Evolutionary conservation across 2,888 invertebrate genomes (phyloP).

Genomic region (Latrodectus elegans): DNA sequence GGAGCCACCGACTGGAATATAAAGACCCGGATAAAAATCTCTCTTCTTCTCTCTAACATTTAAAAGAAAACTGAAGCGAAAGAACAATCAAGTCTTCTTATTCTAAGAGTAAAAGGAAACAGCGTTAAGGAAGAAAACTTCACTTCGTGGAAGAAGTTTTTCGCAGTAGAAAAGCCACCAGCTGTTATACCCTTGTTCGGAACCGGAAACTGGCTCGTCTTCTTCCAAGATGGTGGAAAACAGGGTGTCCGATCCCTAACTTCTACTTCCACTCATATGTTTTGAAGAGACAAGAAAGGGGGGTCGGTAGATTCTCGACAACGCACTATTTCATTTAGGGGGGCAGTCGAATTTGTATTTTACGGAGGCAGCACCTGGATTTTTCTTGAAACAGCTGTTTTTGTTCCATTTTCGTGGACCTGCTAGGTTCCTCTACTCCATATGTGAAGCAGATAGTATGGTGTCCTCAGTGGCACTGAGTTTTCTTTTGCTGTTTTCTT

Average conservation of each 20-base stretch:
- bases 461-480: not conserved
- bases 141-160: not conserved
- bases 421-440: constrained; percentile 18
- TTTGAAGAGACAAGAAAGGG: constrained; percentile 16
- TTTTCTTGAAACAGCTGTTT: constrained; percentile 59
- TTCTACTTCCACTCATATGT: constrained; percentile 25
- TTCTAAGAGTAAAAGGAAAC: constrained; percentile 2
- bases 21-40: constrained; percentile 5
- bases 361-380: constrained; percentile 47
- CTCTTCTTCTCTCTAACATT: not conserved
- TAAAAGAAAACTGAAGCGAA: constrained; percentile 3
- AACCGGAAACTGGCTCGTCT: constrained; percentile 61
- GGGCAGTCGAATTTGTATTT: constrained; percentile 24
- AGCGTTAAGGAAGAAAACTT: constrained; percentile 2
- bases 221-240: constrained; percentile 51
- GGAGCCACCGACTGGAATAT: not conserved
- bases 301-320: not conserved
- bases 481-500: constrained; percentile 10
- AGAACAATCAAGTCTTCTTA: not conserved
- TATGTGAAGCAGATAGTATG: not conserved
- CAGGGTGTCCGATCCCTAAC: constrained; percentile 36
- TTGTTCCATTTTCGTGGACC: constrained; percentile 59
- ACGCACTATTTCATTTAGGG: constrained; percentile 14
- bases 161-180: constrained; percentile 35
- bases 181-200: constrained; percentile 43